A percentile compares a stretch with the other conserved stretches of the same genome.
Conservation (phyloP, 1,140 invertebrate genomes). For the Orchesella cincta region DNA sequence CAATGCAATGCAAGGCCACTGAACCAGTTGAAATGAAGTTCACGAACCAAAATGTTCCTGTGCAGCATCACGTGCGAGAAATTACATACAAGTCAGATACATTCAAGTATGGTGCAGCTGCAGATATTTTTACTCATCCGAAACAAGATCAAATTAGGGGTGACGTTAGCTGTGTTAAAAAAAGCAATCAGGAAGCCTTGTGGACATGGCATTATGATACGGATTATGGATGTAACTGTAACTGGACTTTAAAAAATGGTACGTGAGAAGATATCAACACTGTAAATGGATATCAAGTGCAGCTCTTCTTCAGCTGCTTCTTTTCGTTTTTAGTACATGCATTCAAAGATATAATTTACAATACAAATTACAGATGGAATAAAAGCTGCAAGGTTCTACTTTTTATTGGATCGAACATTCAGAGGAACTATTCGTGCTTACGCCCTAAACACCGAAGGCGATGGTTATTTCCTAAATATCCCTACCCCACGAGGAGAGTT, state of each 20-base stretch:
- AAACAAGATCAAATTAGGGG: constrained; percentile 19
- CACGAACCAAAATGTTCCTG: constrained; percentile 21
- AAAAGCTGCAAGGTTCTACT: constrained; percentile 19
- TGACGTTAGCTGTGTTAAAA: constrained; percentile 31
- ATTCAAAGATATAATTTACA: too few species aligned
- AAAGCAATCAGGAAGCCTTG: constrained; percentile 10
- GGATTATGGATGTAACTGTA: constrained; percentile 18
- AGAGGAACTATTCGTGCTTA: constrained; percentile 24
- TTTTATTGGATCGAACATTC: constrained; percentile 18
- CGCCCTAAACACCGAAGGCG: constrained; percentile 22
- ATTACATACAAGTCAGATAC: neutral
- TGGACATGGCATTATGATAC: constrained; percentile 38
- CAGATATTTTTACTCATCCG: constrained; percentile 33
- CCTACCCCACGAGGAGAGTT: constrained; percentile 33
- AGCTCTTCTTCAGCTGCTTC: too few species aligned
- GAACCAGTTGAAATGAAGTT: constrained; percentile 36
- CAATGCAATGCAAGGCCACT: constrained; percentile 29
- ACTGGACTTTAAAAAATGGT: constrained; percentile 23
- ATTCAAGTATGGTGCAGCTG: constrained; percentile 29
- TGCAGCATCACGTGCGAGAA: constrained; percentile 28
- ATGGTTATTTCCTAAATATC: constrained; percentile 23
- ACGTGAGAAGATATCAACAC: too few species aligned
- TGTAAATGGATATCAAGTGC: too few species aligned
- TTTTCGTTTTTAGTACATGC: too few species aligned
- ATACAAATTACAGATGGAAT: constrained; percentile 11